Evolutionary conservation across 2,888 invertebrate genomes (phyloP), one percentile per base, ranked within the genome.

Genomic region (Eristalis intricaria): DNA sequence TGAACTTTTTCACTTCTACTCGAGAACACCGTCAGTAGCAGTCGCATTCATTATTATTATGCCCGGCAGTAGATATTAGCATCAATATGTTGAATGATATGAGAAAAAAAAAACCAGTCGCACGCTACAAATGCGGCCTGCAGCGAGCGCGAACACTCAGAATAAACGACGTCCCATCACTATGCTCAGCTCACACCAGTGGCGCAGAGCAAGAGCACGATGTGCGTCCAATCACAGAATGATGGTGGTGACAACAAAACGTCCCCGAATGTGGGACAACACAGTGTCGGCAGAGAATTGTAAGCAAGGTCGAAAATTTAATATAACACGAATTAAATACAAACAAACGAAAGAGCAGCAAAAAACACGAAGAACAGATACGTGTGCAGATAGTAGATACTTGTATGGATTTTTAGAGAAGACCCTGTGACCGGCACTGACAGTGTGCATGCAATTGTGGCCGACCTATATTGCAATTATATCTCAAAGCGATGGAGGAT

Each of bases 231-330:
- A 86, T 77, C 70, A 19, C 50, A 50, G 35, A 70, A 19, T 63
- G 64, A 19, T 63, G 64, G 61, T 70, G 71, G 66, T 73, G 78
- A 63, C 79, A 79, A 71, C 68, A 78, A 73, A 79, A 71, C 71
- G 70, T 87, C 79, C 68, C 79, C 71, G 76, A 87, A 87, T 87
- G 83, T 87, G 84, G 87, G 83, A 71, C 87, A 87, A 64, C 76
- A 79, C 60, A 84, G 83, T 80, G 79, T 87, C 79, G 83, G 79
- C 71, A 80, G 79, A 43, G 83, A 87, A 84, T 80, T 79, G 76
- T 73, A 79, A 76, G 83, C 83, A 87, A 87, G 87, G 87, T 87
- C 87, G 87, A 84, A 60, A 79, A 87, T 77, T 83, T 80, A 76
- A 80, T 84, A 68, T 64, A 66, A 78, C 69, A 84, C 75, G 73